Conservation (phyloP, 2,888 invertebrate species). For the Cheilosia vulpina region DNA sequence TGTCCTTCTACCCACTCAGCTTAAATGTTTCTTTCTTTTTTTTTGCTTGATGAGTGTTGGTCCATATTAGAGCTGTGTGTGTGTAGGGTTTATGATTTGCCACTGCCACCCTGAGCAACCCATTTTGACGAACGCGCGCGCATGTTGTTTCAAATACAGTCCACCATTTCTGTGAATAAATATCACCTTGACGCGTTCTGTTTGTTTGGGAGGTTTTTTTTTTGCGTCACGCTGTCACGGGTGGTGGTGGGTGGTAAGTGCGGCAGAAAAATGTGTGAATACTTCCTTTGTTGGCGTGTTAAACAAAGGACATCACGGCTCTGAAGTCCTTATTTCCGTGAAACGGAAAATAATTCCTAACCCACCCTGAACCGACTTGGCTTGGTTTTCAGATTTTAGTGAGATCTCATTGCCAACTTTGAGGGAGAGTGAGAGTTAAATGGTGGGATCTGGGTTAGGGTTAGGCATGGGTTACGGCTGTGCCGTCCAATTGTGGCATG, state of each 20-base stretch:
- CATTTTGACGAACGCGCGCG: conserved; percentile 2
- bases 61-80: conserved; percentile 19
- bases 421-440: conserved; percentile 58
- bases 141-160: conserved; percentile 56
- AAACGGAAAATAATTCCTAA: conserved; percentile 67
- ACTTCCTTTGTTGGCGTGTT: conserved; percentile 67
- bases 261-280: conserved; percentile 46
- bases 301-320: conserved; percentile 40
- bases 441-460: conserved; percentile 65
- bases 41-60: conserved; percentile 15
- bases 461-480: conserved; percentile 20
- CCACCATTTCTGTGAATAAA: conserved; percentile 57
- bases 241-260: not conserved
- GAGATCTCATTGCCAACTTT: conserved; percentile 36
- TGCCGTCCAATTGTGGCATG: conserved; percentile 58
- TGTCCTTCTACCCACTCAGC: conserved; percentile 41
- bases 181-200: conserved; percentile 62
- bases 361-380: conserved; percentile 25
- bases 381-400: conserved; percentile 35
- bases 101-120: conserved; percentile 2
- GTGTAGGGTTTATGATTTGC: conserved; percentile 1
- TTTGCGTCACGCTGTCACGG: not conserved
- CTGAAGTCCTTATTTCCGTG: conserved; percentile 65
- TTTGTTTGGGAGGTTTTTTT: not conserved
- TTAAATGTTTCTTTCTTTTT: conserved; percentile 8